Conservation (phyloP, 1,140 invertebrate genomes). For the Drosophila ogumai region DNA sequence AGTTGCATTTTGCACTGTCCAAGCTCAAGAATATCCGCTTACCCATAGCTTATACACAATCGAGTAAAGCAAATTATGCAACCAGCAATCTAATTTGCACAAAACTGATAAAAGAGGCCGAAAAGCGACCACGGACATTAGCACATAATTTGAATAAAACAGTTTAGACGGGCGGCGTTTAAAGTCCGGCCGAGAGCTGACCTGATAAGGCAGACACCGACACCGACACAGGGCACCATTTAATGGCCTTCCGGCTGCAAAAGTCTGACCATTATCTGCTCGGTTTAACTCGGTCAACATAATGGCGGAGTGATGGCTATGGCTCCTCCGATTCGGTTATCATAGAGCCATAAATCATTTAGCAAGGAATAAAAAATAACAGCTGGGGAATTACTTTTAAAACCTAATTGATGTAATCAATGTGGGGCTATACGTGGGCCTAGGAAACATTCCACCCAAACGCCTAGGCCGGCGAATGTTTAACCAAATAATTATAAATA, state of each 20-base stretch:
- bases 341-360: conserved; percentile 59
- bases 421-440: neutral
- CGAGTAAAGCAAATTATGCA: neutral
- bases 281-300: conserved; percentile 56
- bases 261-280: conserved; percentile 32
- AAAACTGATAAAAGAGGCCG: conserved; percentile 15
- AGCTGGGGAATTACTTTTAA: conserved; percentile 26
- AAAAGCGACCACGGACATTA: conserved; percentile 6
- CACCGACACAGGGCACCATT: conserved; percentile 6
- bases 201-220: conserved; percentile 25
- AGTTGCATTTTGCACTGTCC: conserved; percentile 8
- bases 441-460: conserved; percentile 27
- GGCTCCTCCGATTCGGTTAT: conserved; percentile 41
- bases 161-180: conserved; percentile 18
- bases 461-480: conserved; percentile 3
- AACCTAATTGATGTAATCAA: conserved; percentile 54
- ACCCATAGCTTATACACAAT: neutral
- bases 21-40: neutral
- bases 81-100: conserved; percentile 5
- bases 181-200: conserved; percentile 37
- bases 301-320: neutral
- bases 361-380: neutral
- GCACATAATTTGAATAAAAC: conserved; percentile 23
- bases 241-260: conserved; percentile 23
- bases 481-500: conserved; percentile 37